These are phyloP conservation scores for Hydriomena furcata DNA, from an alignment of 2,888 invertebrate species.

Conservation along the genomic window DNA sequence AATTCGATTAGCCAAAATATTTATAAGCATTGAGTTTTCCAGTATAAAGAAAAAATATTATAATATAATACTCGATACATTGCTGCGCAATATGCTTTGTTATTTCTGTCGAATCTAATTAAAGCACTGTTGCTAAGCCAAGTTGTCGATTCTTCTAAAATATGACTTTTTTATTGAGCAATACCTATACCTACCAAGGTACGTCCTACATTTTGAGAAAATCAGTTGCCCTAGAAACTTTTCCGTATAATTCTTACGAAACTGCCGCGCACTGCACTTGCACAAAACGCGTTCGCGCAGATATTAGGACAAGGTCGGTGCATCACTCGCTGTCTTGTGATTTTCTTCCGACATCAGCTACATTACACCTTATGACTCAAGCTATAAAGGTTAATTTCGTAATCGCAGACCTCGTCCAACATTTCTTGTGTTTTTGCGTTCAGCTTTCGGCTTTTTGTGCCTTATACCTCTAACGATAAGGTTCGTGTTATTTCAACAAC, in stretches of 20 bases:
- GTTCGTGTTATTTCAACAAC: not conserved
- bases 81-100: too few species aligned
- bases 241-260: slow-evolving; percentile 57
- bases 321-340: slow-evolving; percentile 19
- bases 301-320: slow-evolving; percentile 67
- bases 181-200: slow-evolving; percentile 1
- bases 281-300: slow-evolving; percentile 54
- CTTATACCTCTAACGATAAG: slow-evolving; percentile 5
- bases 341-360: slow-evolving; percentile 11
- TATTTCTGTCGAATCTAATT: too few species aligned
- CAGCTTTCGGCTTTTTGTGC: not conserved
- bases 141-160: not conserved
- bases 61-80: too few species aligned
- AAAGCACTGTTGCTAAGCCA: not conserved
- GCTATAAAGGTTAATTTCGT: slow-evolving; percentile 8
- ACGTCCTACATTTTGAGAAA: slow-evolving; percentile 11
- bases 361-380: not conserved
- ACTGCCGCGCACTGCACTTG: slow-evolving; percentile 53
- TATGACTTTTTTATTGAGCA: slow-evolving; percentile 7
- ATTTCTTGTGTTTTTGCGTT: not conserved
- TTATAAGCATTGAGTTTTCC: too few species aligned
- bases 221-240: slow-evolving; percentile 55
- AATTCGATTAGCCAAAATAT: too few species aligned
- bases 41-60: too few species aligned
- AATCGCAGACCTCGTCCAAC: not conserved